Evolutionary conservation across 2,113 vertebrate species (phyloP).

Genomic region (Ailurus styani): DNA sequence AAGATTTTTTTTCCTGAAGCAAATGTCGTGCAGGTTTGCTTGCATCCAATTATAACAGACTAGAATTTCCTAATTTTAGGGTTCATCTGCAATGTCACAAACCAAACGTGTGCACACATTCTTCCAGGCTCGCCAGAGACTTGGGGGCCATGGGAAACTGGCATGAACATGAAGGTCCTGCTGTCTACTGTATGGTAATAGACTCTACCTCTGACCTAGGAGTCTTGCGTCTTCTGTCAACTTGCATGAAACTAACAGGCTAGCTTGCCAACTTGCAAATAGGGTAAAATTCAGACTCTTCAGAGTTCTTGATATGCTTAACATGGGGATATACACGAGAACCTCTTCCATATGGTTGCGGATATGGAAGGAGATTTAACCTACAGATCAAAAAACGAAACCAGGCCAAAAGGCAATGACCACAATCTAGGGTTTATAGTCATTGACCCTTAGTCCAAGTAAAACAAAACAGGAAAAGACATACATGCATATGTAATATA

Average conservation of each 20-base stretch:
- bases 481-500: not conserved
- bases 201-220: not conserved
- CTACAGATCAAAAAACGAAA: not conserved
- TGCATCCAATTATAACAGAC: not conserved
- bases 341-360: not conserved
- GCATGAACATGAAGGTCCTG: not conserved
- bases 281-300: not conserved
- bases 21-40: not conserved
- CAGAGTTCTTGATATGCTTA: not conserved
- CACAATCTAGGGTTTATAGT: not conserved
- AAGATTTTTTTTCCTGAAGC: not conserved
- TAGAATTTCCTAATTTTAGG: not conserved
- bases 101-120: not conserved
- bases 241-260: not conserved
- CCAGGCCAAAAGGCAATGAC: not conserved
- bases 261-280: not conserved
- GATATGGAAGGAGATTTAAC: not conserved
- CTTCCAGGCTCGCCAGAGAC: too few species aligned
- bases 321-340: not conserved
- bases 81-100: not conserved
- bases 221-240: not conserved
- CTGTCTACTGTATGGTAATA: not conserved
- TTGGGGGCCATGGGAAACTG: fast-evolving
- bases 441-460: not conserved
- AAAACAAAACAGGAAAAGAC: not conserved